Base-by-base conservation (phyloP, 1,140 invertebrate genomes). In the Cydia strobilella region DNA sequence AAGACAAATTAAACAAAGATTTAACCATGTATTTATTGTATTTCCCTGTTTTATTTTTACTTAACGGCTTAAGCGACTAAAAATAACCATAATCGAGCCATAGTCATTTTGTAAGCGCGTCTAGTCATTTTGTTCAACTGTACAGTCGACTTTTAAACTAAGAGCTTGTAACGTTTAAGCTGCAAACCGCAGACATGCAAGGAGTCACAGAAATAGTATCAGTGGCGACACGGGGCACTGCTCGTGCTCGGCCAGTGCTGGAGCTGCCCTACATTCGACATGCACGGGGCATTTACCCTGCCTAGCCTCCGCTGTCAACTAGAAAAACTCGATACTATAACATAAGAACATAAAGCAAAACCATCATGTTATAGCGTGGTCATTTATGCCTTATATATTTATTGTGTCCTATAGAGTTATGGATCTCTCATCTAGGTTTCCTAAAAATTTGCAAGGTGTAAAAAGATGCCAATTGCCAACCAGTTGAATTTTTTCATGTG, bases 191-290 rank as follows among this genome's bases (percentile, higher is more conserved):
- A 90, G 81, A 86, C 87, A 84, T 82, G 84, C 85, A 86, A 86
- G 83, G 77, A 80, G 81, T 85, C 84, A 85, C 84, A 82, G 88
- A 91, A 90, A 90, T 92, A 90, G 88, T 86, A 88, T 88, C 85
- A 86, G 87, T 85, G 82, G 75, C 79, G 77, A 82, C 77, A 79
- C 79, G 79, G 79, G 78, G 78, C 79, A 74, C 79, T 39, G 35
- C 42, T 78, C 73, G 9, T 39, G 35, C 42, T 78, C 73, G 9
- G 15, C 74, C 72, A 77, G 80, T 80, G 81, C 82, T 86, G 84
- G 82, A 79, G 85, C 80, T 87, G 87, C 77, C 89, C 88, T 87
- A 91, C 79, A 84, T 90, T 81, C 78, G 73, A 73, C 65, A n/a
- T n/a, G n/a, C n/a, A n/a, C 75, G 75, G 78, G 78, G 72, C 79